Base-by-base conservation (phyloP, 2,113 vertebrate genomes). In the Pelusios castaneus region DNA sequence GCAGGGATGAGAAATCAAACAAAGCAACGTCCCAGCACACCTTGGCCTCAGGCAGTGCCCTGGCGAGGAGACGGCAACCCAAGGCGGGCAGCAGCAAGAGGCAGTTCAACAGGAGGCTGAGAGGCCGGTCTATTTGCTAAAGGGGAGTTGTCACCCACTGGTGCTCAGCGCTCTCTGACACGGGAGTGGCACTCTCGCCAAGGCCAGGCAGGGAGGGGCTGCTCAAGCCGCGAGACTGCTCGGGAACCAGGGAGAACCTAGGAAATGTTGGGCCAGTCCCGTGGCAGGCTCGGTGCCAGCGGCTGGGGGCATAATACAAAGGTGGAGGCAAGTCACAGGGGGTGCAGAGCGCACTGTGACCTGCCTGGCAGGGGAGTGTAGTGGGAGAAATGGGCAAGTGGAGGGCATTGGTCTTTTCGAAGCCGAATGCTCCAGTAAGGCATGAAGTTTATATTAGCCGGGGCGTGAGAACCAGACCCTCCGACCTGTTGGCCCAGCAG, bases 61-160 rank as follows among this genome's bases (percentile, higher is more conserved):
- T n/a, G 4, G 60, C 3, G 60, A 9, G 14, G 8, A 38, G 63
- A 38, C 9, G 63, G 19, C 8, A 5, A 10, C 19, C n/a, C 5
- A 9, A 38, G 34, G 63, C 63, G 9, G 60, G 60, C 34, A n/a
- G 34, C 60, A n/a, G 34, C 14, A 16, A 34, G 17, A 34, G 17
- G 60, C 60, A 67, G 19, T 34, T 19, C 60, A 34, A 9, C 19
- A 34, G 63, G 51, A 13, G 14, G 51, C 51, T 16, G 14, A 52
- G 51, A 63, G 58, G 58, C 58, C 58, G 9, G 55, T 25, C 24
- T 10, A 5, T 29, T 60, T 60, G 58, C 58, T 31, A 60, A n/a
- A 4, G 19, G 63, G 63, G 34, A 5, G 19, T 38, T 8, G 10
- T 10, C 1, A 19, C n/a, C n/a, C 16, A 22, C 3, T 8, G 19